Evolutionary conservation across 2,113 vertebrate genomes (phyloP).

Genomic region (Hemiprocne comata): DNA sequence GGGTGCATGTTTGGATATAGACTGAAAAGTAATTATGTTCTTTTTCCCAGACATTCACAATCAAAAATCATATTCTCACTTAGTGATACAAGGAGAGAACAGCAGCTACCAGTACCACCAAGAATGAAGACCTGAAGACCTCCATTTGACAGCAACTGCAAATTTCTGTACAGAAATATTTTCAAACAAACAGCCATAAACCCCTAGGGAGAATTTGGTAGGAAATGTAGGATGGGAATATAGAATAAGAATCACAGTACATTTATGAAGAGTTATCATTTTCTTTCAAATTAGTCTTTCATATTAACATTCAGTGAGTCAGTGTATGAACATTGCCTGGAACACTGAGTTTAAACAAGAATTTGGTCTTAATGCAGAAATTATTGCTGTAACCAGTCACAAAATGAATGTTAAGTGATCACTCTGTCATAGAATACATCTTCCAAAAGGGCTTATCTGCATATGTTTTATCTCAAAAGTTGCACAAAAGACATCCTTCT

Average conservation of each 20-base stretch:
- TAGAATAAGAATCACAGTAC: neutral
- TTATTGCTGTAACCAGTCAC: neutral
- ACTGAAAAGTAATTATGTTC: neutral
- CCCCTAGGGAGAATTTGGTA: neutral
- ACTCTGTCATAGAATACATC: neutral
- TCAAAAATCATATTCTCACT: neutral
- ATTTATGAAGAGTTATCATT: slow-evolving; percentile 16
- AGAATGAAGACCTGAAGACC: neutral
- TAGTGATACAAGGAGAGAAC: neutral
- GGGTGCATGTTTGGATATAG: neutral
- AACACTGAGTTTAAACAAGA: slow-evolving; percentile 54
- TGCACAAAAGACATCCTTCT: neutral
- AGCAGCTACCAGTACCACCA: neutral
- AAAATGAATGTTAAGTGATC: slow-evolving; percentile 20
- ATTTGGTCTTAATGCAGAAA: slow-evolving; percentile 57
- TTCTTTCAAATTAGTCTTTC: slow-evolving; percentile 31
- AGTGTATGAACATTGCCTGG: neutral
- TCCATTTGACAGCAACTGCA: neutral
- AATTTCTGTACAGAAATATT: neutral
- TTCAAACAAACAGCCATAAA: neutral
- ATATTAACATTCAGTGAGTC: slow-evolving; percentile 44
- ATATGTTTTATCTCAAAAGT: slow-evolving; percentile 6
- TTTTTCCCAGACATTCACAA: neutral
- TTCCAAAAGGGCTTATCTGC: slow-evolving; percentile 20
- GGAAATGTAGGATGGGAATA: neutral